Base-by-base conservation (phyloP, 2,113 vertebrate species). In the Mellivora capensis region DNA sequence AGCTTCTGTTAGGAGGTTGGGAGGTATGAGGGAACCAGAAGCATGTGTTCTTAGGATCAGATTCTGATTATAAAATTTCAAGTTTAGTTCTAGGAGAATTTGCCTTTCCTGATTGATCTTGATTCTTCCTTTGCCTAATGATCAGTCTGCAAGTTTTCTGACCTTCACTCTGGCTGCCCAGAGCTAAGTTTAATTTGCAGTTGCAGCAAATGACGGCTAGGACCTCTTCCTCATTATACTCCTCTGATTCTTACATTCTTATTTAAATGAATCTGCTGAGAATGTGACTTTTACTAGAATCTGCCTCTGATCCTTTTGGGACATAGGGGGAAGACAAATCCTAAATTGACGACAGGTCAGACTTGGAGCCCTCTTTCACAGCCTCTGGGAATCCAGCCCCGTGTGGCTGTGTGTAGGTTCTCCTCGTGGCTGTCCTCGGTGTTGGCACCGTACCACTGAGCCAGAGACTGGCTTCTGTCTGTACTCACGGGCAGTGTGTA, bases 61-160 rank as follows among this genome's bases (percentile, higher is more conserved):
- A 85, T 97, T 93, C 87, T 83, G 67, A 67, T 93, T 62, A 59
- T 93, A 82, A 77, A 39, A 91, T 82, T 77, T 83, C 21, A 31
- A 85, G 81, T 90, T 93, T 92, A 83, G 59, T 74, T 92, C 61
- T 85, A 64, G 72, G 83, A 85, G 86, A 77, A 84, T 85, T 64
- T 83, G 61, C 67, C 37, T 79, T 82, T 89, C 79, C 44, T 96
- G 93, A 23, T 59, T 76, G 87, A 77, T 96, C 12, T 3, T 59
- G 52, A 69, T 52, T 93, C 77, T 82, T 84, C 61, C 39, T 37
- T 44, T 86, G 62, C 79, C 77, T 91, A 37, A n/a, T 52, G 49
- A 74, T 25, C 44, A 61, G 79, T 89, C 47, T 72, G 14, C 44
- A 61, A 1, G n/a, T 86, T 97, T 88, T 90, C 82, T n/a, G 31